Evolutionary conservation across 2,888 invertebrate genomes (phyloP).

Genomic region (Idaea straminata): DNA sequence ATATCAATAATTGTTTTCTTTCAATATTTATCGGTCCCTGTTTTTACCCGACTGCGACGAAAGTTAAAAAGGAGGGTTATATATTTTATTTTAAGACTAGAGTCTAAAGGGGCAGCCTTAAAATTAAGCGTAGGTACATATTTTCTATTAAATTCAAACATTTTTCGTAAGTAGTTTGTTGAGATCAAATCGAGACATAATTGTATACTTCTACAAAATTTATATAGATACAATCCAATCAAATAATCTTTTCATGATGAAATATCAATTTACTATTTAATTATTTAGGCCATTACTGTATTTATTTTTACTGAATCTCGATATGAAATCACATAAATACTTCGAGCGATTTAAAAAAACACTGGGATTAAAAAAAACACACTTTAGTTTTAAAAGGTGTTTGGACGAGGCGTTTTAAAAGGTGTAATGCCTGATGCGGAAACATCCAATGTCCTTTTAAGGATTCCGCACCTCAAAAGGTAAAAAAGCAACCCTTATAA

Average conservation of each 20-base stretch:
- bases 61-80: no score
- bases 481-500: no score
- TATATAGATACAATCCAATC: neutral
- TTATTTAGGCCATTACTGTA: neutral
- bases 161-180: neutral
- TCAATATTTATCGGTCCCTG: neutral
- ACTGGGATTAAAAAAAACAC: neutral
- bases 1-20: no score
- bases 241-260: neutral
- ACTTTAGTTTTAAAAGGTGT: neutral
- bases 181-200: neutral
- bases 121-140: conserved; percentile 12
- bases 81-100: neutral
- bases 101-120: conserved; percentile 10
- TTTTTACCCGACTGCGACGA: neutral
- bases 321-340: neutral
- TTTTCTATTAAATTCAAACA: conserved; percentile 2
- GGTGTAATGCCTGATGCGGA: no score
- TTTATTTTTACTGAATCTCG: neutral
- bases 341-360: neutral
- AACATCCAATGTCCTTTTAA: neutral
- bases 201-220: neutral
- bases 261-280: neutral
- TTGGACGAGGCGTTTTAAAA: no score
- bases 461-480: neutral